Conservation (phyloP, 2,113 vertebrate species). For the Corythornis madagascariensis region DNA sequence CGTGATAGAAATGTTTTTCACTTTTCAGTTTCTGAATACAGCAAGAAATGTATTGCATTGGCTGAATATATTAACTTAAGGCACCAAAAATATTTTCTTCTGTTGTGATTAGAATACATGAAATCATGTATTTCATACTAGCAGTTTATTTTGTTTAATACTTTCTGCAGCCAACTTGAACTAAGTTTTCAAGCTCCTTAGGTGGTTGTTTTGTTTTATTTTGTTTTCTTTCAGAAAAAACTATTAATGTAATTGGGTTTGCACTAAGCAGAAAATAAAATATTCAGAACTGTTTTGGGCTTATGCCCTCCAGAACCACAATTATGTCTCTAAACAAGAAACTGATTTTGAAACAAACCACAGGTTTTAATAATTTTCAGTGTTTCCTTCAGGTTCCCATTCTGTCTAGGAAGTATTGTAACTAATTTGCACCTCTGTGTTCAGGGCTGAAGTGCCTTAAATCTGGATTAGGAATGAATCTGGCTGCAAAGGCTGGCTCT, state of each 20-base stretch:
- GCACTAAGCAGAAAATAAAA: background rate
- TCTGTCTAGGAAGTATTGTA: background rate
- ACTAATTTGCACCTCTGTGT: background rate
- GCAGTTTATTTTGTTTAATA: background rate
- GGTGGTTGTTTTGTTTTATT: too few relatives aligned
- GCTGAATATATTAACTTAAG: background rate
- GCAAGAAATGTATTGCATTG: background rate
- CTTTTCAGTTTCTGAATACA: background rate
- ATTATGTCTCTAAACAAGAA: background rate
- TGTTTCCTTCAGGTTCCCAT: background rate
- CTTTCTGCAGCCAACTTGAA: background rate
- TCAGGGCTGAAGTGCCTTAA: background rate
- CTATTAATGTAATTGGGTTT: background rate
- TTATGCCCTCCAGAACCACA: background rate
- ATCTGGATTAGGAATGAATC: background rate
- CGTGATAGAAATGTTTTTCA: background rate
- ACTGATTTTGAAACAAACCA: constrained; percentile 33
- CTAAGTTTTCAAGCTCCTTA: background rate
- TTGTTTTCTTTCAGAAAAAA: background rate
- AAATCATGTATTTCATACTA: background rate
- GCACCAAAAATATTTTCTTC: background rate
- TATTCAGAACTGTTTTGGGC: background rate
- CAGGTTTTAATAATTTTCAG: background rate
- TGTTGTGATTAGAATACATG: background rate
- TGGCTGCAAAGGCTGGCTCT: background rate